phyloP scores from a whole-genome alignment of 2,113 vertebrate genomes.

The Sylvilagus bachmani region DNA sequence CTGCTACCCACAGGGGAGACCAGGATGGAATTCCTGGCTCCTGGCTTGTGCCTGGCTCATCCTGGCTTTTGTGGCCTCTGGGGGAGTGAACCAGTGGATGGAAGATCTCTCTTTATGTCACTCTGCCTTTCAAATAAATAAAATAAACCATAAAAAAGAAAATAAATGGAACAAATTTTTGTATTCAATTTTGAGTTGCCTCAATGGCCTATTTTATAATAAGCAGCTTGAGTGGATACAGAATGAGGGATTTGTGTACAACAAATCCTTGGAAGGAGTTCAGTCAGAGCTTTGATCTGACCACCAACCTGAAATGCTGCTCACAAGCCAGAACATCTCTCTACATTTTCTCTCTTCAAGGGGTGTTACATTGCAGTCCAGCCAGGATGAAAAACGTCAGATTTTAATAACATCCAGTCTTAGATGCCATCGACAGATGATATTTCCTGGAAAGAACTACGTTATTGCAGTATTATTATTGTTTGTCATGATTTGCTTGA shows the following conservation, averaged over 20 bases:
- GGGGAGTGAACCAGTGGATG: no score
- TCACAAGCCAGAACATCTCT: constrained; percentile 26
- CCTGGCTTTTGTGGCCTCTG: no score
- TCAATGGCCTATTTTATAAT: constrained; percentile 33
- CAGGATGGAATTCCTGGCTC: no score
- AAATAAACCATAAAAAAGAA: no score
- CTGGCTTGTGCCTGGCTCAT: no score
- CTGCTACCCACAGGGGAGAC: no score
- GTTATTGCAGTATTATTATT: constrained; percentile 74
- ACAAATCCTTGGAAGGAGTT: constrained; percentile 69
- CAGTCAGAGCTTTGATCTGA: constrained; percentile 45
- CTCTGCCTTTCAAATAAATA: no score
- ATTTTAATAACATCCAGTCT: constrained; percentile 69
- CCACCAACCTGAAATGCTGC: constrained; percentile 61
- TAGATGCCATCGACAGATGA: constrained; percentile 51
- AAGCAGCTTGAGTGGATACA: constrained; percentile 51
- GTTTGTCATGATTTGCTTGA: constrained; percentile 74
- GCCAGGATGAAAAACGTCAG: background rate
- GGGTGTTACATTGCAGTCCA: constrained; percentile 55
- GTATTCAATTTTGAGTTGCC: background rate
- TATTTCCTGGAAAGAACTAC: constrained; percentile 73
- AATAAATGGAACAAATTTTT: background rate
- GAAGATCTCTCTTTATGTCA: no score
- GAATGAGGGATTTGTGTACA: constrained; percentile 57
- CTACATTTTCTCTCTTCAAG: background rate